Evolutionary conservation across 2,113 vertebrate species (phyloP).

Genomic region (Poeciliopsis turrubarensis): DNA sequence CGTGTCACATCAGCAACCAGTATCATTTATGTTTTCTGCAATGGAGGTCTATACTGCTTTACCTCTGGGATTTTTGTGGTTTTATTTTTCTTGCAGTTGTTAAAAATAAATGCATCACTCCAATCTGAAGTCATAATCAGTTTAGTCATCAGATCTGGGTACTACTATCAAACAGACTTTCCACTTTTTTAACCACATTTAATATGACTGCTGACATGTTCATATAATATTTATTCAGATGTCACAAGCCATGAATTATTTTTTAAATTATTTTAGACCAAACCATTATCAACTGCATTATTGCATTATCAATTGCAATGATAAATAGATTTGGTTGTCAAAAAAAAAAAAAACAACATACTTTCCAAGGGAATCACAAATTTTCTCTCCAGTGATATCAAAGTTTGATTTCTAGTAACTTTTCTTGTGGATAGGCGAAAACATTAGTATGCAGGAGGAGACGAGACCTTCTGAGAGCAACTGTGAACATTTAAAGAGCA

Average conservation of each 20-base stretch:
- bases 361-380: neutral
- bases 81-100: neutral
- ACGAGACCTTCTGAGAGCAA: constrained; percentile 38
- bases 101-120: neutral
- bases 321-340: neutral
- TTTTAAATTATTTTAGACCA: neutral
- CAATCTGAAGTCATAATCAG: neutral
- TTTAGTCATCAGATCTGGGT: neutral
- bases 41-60: neutral
- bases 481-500: constrained; percentile 43
- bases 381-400: constrained; percentile 14
- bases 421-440: constrained; percentile 7
- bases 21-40: neutral
- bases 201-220: neutral
- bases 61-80: neutral
- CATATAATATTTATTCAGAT: neutral
- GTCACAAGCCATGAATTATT: neutral
- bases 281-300: neutral
- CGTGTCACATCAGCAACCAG: neutral
- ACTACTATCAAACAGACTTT: no score
- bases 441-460: constrained; percentile 53
- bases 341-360: neutral
- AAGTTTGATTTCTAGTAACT: constrained; percentile 30
- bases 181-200: no score
- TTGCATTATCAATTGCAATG: neutral